A percentile compares a stretch with the other conserved stretches of the same genome.
Conservation (phyloP, 1,140 invertebrate genomes). For the Drosophila serrata region DNA sequence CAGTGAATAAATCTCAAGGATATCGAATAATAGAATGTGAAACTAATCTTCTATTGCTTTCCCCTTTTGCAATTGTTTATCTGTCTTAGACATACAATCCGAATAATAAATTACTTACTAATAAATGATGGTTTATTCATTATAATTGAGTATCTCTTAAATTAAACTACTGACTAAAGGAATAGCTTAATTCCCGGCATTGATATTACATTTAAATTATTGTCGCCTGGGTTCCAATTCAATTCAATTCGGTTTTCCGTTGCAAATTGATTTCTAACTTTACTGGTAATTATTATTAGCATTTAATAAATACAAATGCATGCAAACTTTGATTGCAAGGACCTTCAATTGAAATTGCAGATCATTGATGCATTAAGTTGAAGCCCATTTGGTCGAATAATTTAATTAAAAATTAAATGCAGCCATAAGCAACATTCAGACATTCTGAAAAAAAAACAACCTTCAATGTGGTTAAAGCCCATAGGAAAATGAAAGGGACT, state of each 20-base stretch:
- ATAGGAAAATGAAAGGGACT: slow-evolving; percentile 47
- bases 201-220: background rate
- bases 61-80: background rate
- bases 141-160: background rate
- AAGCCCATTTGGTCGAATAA: slow-evolving; percentile 45
- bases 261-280: slow-evolving; percentile 8
- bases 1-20: background rate
- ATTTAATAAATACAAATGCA: slow-evolving; percentile 24
- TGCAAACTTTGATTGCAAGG: slow-evolving; percentile 20
- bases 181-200: background rate
- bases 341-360: slow-evolving; percentile 39
- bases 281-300: slow-evolving; percentile 2
- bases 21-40: background rate
- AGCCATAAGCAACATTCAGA: slow-evolving; percentile 41
- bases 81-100: background rate
- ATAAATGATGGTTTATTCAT: background rate
- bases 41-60: background rate
- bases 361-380: slow-evolving; percentile 48
- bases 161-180: background rate
- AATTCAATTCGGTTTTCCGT: background rate
- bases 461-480: slow-evolving; percentile 26
- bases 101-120: background rate
- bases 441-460: slow-evolving; percentile 6
- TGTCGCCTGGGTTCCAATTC: background rate
- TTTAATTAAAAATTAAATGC: slow-evolving; percentile 73